These are phyloP conservation scores for Gambelia wislizenii DNA, from an alignment of 2,797 vertebrate species.

Conservation along the genomic window DNA sequence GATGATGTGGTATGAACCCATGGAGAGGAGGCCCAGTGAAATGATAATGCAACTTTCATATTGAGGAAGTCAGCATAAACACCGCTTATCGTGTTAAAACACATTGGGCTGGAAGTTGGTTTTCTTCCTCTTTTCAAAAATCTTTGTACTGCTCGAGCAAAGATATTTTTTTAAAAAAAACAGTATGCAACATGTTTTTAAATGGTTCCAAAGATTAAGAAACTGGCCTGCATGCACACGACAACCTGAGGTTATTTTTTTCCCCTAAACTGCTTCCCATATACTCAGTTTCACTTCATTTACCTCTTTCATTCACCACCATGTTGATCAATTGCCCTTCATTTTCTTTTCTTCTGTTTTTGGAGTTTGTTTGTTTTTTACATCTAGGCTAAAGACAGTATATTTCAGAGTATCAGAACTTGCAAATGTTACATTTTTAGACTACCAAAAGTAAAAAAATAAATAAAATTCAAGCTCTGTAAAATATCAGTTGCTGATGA, in stretches of 20 bases:
- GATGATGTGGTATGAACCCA: neutral
- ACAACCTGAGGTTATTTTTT: conserved; percentile 42
- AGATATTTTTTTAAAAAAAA: conserved; percentile 2
- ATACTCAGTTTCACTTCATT: conserved; percentile 46
- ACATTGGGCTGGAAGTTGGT: conserved; percentile 26
- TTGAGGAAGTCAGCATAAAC: conserved; percentile 47
- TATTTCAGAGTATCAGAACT: neutral
- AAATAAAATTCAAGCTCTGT: too few species aligned
- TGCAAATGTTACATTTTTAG: too few species aligned
- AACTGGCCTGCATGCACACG: conserved; percentile 28
- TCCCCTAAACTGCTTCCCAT: neutral
- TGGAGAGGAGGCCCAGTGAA: conserved; percentile 27
- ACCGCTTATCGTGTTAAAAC: conserved; percentile 18
- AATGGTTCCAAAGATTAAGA: conserved; percentile 25
- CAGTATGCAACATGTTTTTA: neutral
- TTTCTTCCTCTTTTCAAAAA: conserved; percentile 50
- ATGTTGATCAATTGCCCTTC: conserved; percentile 22
- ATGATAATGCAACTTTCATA: neutral
- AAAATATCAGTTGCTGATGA: neutral
- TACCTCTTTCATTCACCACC: conserved; percentile 12
- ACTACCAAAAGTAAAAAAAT: too few species aligned
- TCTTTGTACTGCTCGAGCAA: neutral
- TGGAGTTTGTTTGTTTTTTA: neutral
- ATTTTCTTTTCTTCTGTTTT: neutral
- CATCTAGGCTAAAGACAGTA: neutral